phyloP scores from a whole-genome alignment of 2,888 invertebrate species.

The Silvanus unidentatus region DNA sequence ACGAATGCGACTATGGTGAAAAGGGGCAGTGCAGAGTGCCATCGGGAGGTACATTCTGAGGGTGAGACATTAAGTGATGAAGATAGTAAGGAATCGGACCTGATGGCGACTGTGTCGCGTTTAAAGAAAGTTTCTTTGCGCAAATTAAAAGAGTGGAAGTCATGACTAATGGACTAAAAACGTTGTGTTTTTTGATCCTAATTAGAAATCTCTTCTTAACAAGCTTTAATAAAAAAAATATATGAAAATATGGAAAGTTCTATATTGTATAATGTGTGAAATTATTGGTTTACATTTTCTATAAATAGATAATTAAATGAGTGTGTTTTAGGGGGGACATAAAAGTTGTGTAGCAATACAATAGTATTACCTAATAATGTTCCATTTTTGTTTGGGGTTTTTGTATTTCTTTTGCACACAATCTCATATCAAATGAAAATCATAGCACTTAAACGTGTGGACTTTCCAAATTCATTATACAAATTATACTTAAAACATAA shows the following conservation, averaged over 20 bases:
- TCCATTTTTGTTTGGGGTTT: too few species aligned
- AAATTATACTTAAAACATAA: too few species aligned
- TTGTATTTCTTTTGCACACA: too few species aligned
- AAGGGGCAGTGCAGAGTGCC: slow-evolving; percentile 40
- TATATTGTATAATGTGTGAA: too few species aligned
- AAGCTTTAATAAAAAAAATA: not conserved
- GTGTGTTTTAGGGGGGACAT: too few species aligned
- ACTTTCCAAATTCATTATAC: too few species aligned
- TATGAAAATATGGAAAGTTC: too few species aligned
- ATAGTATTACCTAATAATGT: too few species aligned
- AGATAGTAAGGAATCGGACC: slow-evolving; percentile 59
- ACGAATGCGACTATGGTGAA: slow-evolving; percentile 40
- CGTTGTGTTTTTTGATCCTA: not conserved
- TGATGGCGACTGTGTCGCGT: slow-evolving; percentile 67
- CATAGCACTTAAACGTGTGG: slow-evolving; percentile 8
- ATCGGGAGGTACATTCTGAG: slow-evolving; percentile 66
- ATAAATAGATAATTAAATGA: too few species aligned
- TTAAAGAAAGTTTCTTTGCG: slow-evolving; percentile 73
- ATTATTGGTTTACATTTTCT: too few species aligned
- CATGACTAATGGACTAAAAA: slow-evolving; percentile 53
- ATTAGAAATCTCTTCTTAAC: not conserved
- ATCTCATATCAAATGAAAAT: slow-evolving; percentile 5
- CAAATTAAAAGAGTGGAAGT: slow-evolving; percentile 75
- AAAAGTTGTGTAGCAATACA: too few species aligned
- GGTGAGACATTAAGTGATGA: slow-evolving; percentile 64